phyloP scores from a whole-genome alignment of 2,888 invertebrate genomes.

The Hylaea fasciaria region DNA sequence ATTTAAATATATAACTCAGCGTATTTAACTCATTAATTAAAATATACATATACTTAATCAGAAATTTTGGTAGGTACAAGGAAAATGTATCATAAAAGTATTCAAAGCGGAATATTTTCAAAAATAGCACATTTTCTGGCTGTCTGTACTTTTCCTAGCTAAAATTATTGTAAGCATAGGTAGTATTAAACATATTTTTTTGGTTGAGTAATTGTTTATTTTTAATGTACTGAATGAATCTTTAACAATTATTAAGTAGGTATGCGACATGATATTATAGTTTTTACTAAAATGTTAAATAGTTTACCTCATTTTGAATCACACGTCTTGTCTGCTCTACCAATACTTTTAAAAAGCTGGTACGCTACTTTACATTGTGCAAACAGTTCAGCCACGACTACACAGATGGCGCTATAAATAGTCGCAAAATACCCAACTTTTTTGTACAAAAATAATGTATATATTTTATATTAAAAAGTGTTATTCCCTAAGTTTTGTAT shows the following conservation, averaged over 20 bases:
- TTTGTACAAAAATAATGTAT: background rate
- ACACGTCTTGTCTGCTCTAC: constrained; percentile 27
- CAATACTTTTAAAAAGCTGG: constrained; percentile 18
- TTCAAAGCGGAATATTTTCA: background rate
- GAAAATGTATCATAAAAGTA: too few species aligned
- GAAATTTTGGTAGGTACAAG: too few species aligned
- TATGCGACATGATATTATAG: too few species aligned
- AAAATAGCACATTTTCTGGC: constrained; percentile 4
- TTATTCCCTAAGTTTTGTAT: too few species aligned
- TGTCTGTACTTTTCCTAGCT: background rate
- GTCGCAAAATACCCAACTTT: constrained; percentile 10
- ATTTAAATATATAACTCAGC: too few species aligned
- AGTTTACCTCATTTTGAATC: constrained; percentile 3
- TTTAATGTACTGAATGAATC: too few species aligned
- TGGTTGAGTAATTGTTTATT: too few species aligned
- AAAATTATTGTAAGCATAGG: background rate
- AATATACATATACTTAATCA: too few species aligned
- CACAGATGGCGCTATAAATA: constrained; percentile 44
- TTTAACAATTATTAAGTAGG: too few species aligned
- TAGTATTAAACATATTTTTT: background rate
- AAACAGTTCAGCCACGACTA: constrained; percentile 36
- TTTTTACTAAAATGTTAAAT: background rate
- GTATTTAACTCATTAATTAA: too few species aligned
- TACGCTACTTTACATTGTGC: constrained; percentile 15
- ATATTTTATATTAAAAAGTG: background rate